Conservation (phyloP, 2,888 invertebrate genomes). For the Leptopterna dolabrata region DNA sequence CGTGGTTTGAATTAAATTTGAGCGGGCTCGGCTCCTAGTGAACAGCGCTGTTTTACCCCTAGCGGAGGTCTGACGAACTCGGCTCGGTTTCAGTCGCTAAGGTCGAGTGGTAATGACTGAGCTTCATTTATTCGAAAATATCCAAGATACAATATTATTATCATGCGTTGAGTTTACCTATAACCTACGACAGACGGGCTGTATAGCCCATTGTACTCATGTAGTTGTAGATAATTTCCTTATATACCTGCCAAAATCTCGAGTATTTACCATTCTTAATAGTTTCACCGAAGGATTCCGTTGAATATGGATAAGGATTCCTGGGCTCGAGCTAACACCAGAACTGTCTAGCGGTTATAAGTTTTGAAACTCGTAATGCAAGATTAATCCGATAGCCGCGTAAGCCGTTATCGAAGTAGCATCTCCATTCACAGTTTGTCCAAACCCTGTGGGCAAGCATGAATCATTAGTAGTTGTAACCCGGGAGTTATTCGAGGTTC, state of each 20-base stretch:
- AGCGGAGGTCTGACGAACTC: no score
- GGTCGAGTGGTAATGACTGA: no score
- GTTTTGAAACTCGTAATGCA: not conserved
- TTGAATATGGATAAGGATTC: not conserved
- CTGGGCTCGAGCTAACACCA: not conserved
- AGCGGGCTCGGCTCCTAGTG: no score
- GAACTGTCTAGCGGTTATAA: not conserved
- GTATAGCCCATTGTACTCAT: no score
- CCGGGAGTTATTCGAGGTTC: not conserved
- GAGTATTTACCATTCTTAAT: not conserved
- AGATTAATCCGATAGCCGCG: not conserved
- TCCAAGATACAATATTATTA: no score
- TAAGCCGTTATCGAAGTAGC: not conserved
- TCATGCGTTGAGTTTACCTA: no score
- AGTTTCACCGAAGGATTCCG: not conserved
- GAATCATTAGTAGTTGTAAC: slow-evolving; percentile 1
- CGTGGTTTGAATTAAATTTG: no score
- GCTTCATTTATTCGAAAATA: no score
- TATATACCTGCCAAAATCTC: not conserved
- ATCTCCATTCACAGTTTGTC: not conserved
- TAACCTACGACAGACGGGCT: no score
- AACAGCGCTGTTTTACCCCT: no score
- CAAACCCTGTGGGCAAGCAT: not conserved
- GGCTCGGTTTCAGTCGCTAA: no score
- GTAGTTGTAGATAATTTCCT: no score